Evolutionary conservation across 2,113 vertebrate genomes (phyloP).

Genomic region (Corvus moneduloides): DNA sequence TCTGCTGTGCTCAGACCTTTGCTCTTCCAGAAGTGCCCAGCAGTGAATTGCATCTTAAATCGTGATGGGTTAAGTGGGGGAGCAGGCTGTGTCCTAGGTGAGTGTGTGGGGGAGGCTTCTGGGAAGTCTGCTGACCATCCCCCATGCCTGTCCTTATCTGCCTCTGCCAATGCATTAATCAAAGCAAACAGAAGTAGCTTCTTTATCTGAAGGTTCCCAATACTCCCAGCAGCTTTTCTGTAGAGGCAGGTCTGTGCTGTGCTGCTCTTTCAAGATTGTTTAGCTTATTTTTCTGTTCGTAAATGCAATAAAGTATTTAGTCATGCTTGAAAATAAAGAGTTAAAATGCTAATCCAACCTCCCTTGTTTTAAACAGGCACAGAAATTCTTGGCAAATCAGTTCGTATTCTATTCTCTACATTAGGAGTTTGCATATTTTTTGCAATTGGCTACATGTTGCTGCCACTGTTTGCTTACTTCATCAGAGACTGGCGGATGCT

Average conservation of each 20-base stretch:
- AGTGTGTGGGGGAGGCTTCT: background rate
- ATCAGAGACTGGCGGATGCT: slow-evolving; percentile 89
- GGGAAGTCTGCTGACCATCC: background rate
- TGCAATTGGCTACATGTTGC: slow-evolving; percentile 86
- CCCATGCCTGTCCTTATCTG: background rate
- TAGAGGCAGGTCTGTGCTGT: background rate
- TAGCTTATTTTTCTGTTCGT: background rate
- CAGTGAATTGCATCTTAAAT: background rate
- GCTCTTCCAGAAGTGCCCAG: background rate
- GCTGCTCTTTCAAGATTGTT: background rate
- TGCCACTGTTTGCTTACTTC: slow-evolving; percentile 86
- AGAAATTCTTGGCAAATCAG: slow-evolving; percentile 83
- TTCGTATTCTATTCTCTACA: slow-evolving; percentile 85
- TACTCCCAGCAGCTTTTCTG: background rate
- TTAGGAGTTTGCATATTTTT: slow-evolving; percentile 86
- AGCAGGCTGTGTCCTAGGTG: background rate
- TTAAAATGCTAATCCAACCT: slow-evolving; percentile 56
- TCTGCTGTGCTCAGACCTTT: background rate
- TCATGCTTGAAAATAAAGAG: background rate
- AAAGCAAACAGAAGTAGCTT: background rate
- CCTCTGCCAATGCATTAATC: background rate
- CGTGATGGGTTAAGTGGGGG: background rate
- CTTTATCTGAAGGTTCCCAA: background rate
- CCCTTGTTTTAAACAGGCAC: slow-evolving; percentile 80
- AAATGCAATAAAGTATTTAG: slow-evolving; percentile 42